These are phyloP conservation scores for Nebria brevicollis DNA, from an alignment of 2,888 invertebrate genomes.

Conservation along the genomic window DNA sequence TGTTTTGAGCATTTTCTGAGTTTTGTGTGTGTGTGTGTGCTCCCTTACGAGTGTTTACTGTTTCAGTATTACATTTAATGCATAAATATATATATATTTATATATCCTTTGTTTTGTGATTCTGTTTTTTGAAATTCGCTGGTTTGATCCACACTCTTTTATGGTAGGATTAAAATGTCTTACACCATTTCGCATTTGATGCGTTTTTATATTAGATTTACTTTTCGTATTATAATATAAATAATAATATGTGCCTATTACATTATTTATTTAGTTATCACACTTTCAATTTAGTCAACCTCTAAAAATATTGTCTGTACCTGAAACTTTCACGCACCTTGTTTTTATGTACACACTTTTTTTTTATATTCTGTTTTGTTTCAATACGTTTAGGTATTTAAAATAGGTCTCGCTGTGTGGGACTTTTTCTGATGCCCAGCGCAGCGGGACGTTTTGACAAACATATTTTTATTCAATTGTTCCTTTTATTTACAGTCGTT, in stretches of 20 bases:
- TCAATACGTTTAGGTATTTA: constrained; percentile 43
- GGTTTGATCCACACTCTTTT: background rate
- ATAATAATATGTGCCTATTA: constrained; percentile 17
- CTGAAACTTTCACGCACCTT: constrained; percentile 27
- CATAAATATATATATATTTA: too few relatives aligned
- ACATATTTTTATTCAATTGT: constrained; percentile 41
- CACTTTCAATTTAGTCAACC: constrained; percentile 34
- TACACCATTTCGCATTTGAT: constrained; percentile 4
- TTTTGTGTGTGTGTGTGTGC: background rate
- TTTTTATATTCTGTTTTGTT: constrained; percentile 27
- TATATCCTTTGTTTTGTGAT: too few relatives aligned
- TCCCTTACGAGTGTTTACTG: too few relatives aligned
- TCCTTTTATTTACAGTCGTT: constrained; percentile 44
- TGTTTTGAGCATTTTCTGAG: background rate
- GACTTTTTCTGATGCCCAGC: background rate
- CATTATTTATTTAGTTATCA: constrained; percentile 9
- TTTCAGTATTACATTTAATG: too few relatives aligned
- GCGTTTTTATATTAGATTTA: background rate
- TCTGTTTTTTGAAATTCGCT: background rate
- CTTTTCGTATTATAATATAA: background rate
- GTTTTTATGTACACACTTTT: constrained; percentile 44
- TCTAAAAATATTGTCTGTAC: constrained; percentile 16
- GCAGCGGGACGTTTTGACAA: constrained; percentile 37
- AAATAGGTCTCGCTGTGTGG: constrained; percentile 32
- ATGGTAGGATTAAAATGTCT: background rate